A percentile compares a stretch with the other conserved stretches of the same genome.
Evolutionary conservation across 2,888 invertebrate species (phyloP).

Genomic region (Brenthis ino): DNA sequence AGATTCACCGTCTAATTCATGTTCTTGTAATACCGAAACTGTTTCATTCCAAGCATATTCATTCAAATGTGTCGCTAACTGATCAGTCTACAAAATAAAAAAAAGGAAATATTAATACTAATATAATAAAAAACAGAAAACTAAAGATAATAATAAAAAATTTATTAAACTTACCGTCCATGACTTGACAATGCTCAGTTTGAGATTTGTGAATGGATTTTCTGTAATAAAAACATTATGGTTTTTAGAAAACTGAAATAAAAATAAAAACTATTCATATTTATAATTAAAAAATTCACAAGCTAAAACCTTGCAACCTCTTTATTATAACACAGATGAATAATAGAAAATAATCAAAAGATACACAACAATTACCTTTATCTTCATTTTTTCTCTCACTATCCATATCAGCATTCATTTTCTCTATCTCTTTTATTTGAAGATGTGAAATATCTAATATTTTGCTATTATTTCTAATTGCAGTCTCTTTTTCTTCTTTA

Average conservation of each 20-base stretch:
- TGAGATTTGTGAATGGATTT: slow-evolving; percentile 57
- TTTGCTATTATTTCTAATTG: slow-evolving; percentile 43
- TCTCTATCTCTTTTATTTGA: slow-evolving; percentile 48
- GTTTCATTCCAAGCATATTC: slow-evolving; percentile 64
- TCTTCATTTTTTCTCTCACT: slow-evolving; percentile 33
- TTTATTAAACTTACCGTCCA: slow-evolving; percentile 63
- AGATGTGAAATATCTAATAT: slow-evolving; percentile 47
- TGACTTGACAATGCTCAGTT: slow-evolving; percentile 52
- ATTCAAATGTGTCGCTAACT: slow-evolving; percentile 55
- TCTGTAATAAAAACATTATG: slow-evolving; percentile 44
- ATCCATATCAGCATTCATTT: slow-evolving; percentile 38
- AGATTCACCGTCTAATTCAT: slow-evolving; percentile 74
- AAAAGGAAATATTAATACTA: not conserved
- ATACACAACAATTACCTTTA: slow-evolving; percentile 29
- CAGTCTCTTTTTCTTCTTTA: slow-evolving; percentile 40
- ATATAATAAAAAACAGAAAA: not conserved
- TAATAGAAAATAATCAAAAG: too few species aligned
- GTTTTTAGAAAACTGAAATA: not conserved
- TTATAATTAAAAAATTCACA: not conserved
- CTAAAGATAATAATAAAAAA: not conserved
- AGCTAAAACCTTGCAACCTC: not conserved
- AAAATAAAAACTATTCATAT: not conserved
- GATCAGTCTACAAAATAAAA: slow-evolving; percentile 53
- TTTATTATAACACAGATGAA: not conserved
- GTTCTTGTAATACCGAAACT: slow-evolving; percentile 61